Evolutionary conservation across 2,888 invertebrate genomes (phyloP).

Genomic region (Cephus pulcher): DNA sequence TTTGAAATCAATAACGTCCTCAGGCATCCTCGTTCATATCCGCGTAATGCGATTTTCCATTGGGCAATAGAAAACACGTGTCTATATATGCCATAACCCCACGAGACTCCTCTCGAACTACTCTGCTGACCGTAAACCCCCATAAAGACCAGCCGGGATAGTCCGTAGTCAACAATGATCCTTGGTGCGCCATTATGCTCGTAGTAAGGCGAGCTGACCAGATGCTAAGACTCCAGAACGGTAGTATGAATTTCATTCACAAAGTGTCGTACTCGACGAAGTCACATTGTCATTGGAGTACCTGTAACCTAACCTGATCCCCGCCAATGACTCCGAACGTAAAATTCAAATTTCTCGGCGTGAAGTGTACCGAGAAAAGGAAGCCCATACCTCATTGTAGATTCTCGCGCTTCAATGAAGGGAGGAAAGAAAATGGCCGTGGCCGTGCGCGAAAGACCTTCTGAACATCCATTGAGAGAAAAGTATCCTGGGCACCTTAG

Average conservation of each 20-base stretch:
- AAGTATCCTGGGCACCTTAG: conserved; percentile 4
- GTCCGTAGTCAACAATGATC: conserved; percentile 31
- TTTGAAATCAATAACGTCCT: conserved; percentile 1
- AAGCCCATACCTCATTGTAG: conserved; percentile 29
- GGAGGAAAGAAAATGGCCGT: conserved; percentile 7
- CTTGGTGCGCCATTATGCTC: conserved; percentile 44
- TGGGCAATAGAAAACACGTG: conserved; percentile 2
- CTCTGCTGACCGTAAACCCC: neutral
- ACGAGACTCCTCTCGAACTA: neutral
- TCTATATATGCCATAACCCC: neutral
- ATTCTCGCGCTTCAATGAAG: neutral
- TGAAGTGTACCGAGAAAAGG: conserved; percentile 21
- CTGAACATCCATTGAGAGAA: conserved; percentile 29
- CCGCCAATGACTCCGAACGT: conserved; percentile 32
- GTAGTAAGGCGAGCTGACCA: conserved; percentile 55
- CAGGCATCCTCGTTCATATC: neutral
- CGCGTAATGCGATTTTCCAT: conserved; percentile 1
- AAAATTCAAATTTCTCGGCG: conserved; percentile 58
- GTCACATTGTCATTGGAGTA: conserved; percentile 53
- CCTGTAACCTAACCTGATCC: conserved; percentile 53
- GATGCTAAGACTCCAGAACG: conserved; percentile 38
- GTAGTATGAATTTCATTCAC: conserved; percentile 57
- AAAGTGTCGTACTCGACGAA: conserved; percentile 42
- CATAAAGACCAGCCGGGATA: neutral
- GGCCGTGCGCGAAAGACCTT: conserved; percentile 5